Evolutionary conservation across 2,888 invertebrate genomes (phyloP), one percentile per base, ranked within the genome.

Genomic region (Cinara cedri): DNA sequence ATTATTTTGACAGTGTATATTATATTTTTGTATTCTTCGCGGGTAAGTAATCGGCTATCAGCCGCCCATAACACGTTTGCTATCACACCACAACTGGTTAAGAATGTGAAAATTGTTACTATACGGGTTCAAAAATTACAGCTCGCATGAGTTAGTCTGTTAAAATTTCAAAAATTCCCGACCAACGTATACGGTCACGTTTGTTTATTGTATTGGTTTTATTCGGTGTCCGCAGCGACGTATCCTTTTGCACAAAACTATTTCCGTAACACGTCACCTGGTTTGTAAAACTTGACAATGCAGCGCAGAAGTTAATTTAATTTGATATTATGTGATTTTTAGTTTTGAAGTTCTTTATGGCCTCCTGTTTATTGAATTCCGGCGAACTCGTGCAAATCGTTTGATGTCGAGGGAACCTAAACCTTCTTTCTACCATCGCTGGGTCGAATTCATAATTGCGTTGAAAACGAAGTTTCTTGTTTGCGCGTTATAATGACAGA

Each of bases 121-220:
- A 19, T 34, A 71, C 11, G 65, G 42, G 34, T 74, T 74, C 3
- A 19, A 63, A 19, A 63, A 63, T 63, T 74, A 65, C 49, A n/a
- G 21, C 16, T 34, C 51, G 34, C 51, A 49, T 63, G 63, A 63
- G 10, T 51, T 63, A 26, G 26, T 72, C 19, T 51, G 8, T 46
- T 51, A 34, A 4, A 42, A 3, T 54, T 74, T 19, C 16, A 11
- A 44, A 57, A 57, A 57, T 72, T 42, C 19, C 14, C 21, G 44
- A 9, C 65, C 46, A 46, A 16, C 46, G 10, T 46, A 46, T 46
- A 46, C 11, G 16, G 16, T 66, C 60, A 24, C 16, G 16, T 60
- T 60, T 14, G 4, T 60, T 9, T 66, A n/a, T n/a, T n/a, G n/a
- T n/a, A n/a, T n/a, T n/a, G n/a, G n/a, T n/a, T n/a, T n/a, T n/a